Evolutionary conservation across 2,797 vertebrate genomes (phyloP).

Genomic region (Sciurus vulgaris): DNA sequence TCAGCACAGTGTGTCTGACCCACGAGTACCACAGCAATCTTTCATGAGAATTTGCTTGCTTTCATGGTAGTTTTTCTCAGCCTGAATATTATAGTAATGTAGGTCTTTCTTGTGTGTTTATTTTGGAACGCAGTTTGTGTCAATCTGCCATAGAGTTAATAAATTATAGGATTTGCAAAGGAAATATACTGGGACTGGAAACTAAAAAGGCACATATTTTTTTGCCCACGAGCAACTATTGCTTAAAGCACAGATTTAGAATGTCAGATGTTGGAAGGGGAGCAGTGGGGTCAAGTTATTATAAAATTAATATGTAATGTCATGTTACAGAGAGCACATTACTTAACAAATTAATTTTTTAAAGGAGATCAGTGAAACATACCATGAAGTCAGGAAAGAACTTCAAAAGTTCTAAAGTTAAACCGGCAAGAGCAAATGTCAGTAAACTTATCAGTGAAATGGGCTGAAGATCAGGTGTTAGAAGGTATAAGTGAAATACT

Average conservation of each 20-base stretch:
- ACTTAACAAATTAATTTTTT: not conserved
- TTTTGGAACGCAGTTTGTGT: conserved; percentile 72
- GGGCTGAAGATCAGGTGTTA: conserved; percentile 40
- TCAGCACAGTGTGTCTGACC: not conserved
- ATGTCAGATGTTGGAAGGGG: conserved; percentile 24
- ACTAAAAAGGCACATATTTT: conserved; percentile 61
- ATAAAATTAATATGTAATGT: conserved; percentile 35
- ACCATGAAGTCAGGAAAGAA: conserved; percentile 23
- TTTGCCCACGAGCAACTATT: conserved; percentile 44
- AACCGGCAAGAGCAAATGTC: not conserved
- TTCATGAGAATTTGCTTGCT: conserved; percentile 47
- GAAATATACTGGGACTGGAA: conserved; percentile 74
- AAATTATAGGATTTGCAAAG: conserved; percentile 78
- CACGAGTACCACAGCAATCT: not conserved
- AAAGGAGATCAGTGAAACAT: not conserved
- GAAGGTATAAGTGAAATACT: not conserved
- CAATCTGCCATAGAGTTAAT: conserved; percentile 71
- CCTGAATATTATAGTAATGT: conserved; percentile 61
- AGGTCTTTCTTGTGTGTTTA: conserved; percentile 70
- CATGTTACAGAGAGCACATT: not conserved
- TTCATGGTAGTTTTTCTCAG: conserved; percentile 67
- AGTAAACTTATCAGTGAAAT: conserved; percentile 68
- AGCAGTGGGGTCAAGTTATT: not conserved
- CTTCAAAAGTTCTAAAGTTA: conserved; percentile 53
- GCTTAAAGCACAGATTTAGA: conserved; percentile 49